phyloP scores from a whole-genome alignment of 2,888 invertebrate species.

The Plagodis dolabraria region DNA sequence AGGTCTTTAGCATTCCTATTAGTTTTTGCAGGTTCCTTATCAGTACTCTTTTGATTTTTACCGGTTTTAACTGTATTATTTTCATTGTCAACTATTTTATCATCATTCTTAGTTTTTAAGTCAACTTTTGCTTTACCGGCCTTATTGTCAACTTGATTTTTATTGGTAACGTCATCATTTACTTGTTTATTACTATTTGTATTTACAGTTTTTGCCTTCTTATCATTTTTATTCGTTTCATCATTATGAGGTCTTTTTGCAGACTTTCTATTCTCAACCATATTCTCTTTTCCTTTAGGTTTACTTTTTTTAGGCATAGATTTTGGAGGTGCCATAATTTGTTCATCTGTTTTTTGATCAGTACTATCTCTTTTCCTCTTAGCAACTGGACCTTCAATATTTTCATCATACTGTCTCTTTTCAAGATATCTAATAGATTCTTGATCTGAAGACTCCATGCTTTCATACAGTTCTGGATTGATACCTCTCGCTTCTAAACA shows the following conservation, averaged over 20 bases:
- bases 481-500: constrained; percentile 59
- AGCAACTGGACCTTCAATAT: constrained; percentile 14
- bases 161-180: no score
- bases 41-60: neutral
- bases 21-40: neutral
- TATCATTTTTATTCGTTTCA: constrained; percentile 16
- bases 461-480: constrained; percentile 40
- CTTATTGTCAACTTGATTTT: constrained; percentile 1
- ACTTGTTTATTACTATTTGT: no score
- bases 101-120: constrained; percentile 15
- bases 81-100: constrained; percentile 19
- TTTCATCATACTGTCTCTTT: constrained; percentile 18
- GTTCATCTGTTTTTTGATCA: constrained; percentile 33
- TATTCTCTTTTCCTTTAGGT: constrained; percentile 49
- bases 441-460: constrained; percentile 46
- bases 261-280: constrained; percentile 35
- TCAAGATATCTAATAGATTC: constrained; percentile 42
- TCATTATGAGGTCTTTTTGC: constrained; percentile 20
- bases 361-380: constrained; percentile 14
- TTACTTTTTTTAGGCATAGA: constrained; percentile 63
- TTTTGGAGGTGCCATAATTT: constrained; percentile 73
- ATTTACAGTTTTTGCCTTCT: constrained; percentile 16
- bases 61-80: neutral
- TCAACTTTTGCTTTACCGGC: neutral
- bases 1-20: neutral